Evolutionary conservation across 2,888 invertebrate species (phyloP), one percentile per base, ranked within the genome.

Genomic region (Agonopterix heracliana): DNA sequence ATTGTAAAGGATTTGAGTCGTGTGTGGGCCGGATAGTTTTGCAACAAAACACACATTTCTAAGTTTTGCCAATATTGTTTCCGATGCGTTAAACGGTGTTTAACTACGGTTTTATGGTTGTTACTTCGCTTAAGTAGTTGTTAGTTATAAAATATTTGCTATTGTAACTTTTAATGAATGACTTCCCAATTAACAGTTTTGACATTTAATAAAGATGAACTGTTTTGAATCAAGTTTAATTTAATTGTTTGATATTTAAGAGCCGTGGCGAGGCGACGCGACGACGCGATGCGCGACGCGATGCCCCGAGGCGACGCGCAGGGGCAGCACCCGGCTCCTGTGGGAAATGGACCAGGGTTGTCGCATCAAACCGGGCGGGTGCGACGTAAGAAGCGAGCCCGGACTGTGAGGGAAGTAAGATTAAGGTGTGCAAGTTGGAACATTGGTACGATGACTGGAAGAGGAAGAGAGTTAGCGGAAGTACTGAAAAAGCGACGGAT

Each of bases 101-200:
- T 34, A 47, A 44, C 44, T 34, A 51, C 44, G n/a, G 44, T 44
- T 51, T 49, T 44, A 51, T 41, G 44, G 17, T 10, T 47, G 49
- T 51, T 49, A 44, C 44, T 41, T 50, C 14, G 34, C 38, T 35
- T 51, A 53, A 55, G 52, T 53, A 47, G 44, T 46, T 51, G 43
- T 41, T 26, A 35, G 26, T 14, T 26, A 7, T 26, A 26, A 26
- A 26, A 26, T 7, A 26, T 26, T 14, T 40, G 48, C 36, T 35
- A 9, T 44, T 9, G 7, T 13, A 34, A 17, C 2, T 38, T 9
- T 35, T 45, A 38, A 45, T 45, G 5, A 26, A 26, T 26, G 26
- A 26, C 26, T 26, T 26, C 26, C 7, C 26, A 26, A 5, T 26
- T 26, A 1, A 26, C 26, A 26, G 26, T 26, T 26, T 26, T 7